Percentiles rank a stretch among this genome's conserved stretches.
Evolutionary conservation across 2,113 vertebrate genomes (phyloP).

Genomic region (Phocoena phocoena): DNA sequence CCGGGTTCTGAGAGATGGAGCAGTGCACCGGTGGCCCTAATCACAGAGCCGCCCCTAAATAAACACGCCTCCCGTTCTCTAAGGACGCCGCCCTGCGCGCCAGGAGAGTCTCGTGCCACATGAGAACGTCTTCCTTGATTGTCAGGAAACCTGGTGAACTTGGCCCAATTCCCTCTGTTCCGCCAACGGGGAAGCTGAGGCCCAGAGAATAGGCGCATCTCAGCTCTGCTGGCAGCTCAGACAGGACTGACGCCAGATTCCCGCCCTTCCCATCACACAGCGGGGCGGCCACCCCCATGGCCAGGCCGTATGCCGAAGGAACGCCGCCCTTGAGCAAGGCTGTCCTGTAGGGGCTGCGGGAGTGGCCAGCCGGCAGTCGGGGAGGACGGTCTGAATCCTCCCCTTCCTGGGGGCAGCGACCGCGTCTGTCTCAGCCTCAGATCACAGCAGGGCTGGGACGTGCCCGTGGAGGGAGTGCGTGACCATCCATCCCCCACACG

Average conservation of each 20-base stretch:
- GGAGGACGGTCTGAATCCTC: not conserved
- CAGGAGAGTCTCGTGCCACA: rapidly evolving
- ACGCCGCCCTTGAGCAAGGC: not conserved
- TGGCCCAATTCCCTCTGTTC: rapidly evolving
- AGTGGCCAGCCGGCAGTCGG: rapidly evolving
- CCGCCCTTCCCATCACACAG: not conserved
- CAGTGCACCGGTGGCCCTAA: rapidly evolving
- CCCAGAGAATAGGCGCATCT: rapidly evolving
- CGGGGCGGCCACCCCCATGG: not conserved
- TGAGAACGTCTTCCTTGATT: not conserved
- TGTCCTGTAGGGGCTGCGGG: not conserved
- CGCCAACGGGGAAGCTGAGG: not conserved
- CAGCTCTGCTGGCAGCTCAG: rapidly evolving
- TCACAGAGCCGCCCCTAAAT: not conserved
- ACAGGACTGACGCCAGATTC: rapidly evolving
- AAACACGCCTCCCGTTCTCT: not conserved
- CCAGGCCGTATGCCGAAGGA: not conserved
- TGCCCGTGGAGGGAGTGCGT: rapidly evolving
- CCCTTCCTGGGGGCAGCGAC: not conserved
- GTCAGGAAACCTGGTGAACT: not conserved
- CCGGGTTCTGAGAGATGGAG: not conserved
- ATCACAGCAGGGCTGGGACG: rapidly evolving
- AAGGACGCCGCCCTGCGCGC: rapidly evolving
- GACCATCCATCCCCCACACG: not conserved
- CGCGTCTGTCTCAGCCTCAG: rapidly evolving